phyloP scores from a whole-genome alignment of 2,888 invertebrate species.

The Torymus tubicola region DNA sequence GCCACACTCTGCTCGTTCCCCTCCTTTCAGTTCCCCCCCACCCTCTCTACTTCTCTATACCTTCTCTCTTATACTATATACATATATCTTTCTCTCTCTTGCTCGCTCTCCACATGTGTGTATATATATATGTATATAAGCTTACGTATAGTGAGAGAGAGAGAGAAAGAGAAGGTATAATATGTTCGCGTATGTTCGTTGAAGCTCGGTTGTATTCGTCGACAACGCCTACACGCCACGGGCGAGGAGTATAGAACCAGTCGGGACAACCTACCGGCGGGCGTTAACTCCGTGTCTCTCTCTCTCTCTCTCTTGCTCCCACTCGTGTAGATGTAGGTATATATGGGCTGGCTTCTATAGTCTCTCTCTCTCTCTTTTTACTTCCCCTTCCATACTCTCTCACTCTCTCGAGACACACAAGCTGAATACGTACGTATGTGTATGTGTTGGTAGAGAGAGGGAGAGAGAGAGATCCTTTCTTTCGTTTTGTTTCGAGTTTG shows the following conservation, averaged over 20 bases:
- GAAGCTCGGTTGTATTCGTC: conserved; percentile 10
- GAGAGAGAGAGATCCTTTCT: no score
- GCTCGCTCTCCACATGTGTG: neutral
- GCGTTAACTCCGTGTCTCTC: conserved; percentile 67
- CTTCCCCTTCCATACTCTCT: neutral
- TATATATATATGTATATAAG: neutral
- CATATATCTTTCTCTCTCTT: neutral
- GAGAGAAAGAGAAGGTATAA: no score
- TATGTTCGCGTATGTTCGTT: conserved; percentile 10
- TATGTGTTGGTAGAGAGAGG: no score
- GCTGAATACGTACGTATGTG: no score
- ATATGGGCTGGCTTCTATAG: neutral
- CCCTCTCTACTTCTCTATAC: neutral
- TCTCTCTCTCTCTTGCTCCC: conserved; percentile 44
- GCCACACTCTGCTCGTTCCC: neutral
- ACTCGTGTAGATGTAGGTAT: neutral
- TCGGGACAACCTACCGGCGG: conserved; percentile 70
- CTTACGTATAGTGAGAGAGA: neutral
- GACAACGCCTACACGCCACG: conserved; percentile 66
- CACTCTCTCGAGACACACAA: neutral
- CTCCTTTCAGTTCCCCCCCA: neutral
- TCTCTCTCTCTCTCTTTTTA: neutral
- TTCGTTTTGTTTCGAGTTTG: no score
- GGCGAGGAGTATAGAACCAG: conserved; percentile 40
- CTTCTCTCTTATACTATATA: neutral